A percentile compares a stretch with the other conserved stretches of the same genome.
Conservation (phyloP, 2,113 vertebrate species). For the Asarcornis scutulata region DNA sequence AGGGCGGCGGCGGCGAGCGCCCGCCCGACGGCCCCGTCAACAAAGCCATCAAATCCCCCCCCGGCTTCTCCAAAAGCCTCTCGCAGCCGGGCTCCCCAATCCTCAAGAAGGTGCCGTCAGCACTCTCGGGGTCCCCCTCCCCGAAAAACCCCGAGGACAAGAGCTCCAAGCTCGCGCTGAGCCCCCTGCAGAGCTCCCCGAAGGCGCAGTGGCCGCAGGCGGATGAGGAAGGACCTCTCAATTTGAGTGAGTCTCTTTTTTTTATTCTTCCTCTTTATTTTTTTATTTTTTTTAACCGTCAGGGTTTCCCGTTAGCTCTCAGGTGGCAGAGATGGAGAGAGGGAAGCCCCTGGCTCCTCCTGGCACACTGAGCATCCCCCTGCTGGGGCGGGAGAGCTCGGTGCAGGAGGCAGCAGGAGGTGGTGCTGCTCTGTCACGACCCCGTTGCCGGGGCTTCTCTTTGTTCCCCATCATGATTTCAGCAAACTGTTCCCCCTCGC, state of each 20-base stretch:
- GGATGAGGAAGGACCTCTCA: slow-evolving; percentile 92
- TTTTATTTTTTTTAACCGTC: neutral
- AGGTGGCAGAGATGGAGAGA: neutral
- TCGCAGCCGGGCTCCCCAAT: slow-evolving; percentile 77
- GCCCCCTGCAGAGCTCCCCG: slow-evolving; percentile 83
- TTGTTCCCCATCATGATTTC: fast-evolving
- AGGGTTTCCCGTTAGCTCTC: neutral
- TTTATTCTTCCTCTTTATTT: too few relatives aligned
- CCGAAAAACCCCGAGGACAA: slow-evolving; percentile 86
- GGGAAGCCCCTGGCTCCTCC: neutral
- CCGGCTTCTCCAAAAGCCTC: slow-evolving; percentile 74
- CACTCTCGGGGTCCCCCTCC: slow-evolving; percentile 83
- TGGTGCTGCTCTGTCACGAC: fast-evolving
- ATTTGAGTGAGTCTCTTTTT: slow-evolving; percentile 87
- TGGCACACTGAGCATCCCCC: neutral
- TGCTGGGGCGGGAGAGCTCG: neutral
- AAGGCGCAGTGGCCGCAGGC: slow-evolving; percentile 78
- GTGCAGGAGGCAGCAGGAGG: neutral
- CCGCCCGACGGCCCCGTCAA: slow-evolving; percentile 71
- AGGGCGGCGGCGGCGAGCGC: slow-evolving; percentile 20
- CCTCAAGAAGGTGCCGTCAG: slow-evolving; percentile 86
- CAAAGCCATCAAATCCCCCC: slow-evolving; percentile 82
- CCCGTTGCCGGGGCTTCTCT: neutral
- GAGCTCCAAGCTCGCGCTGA: slow-evolving; percentile 77
- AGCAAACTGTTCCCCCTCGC: neutral